phyloP scores from a whole-genome alignment of 2,113 vertebrate genomes.

The Aix galericulata region DNA sequence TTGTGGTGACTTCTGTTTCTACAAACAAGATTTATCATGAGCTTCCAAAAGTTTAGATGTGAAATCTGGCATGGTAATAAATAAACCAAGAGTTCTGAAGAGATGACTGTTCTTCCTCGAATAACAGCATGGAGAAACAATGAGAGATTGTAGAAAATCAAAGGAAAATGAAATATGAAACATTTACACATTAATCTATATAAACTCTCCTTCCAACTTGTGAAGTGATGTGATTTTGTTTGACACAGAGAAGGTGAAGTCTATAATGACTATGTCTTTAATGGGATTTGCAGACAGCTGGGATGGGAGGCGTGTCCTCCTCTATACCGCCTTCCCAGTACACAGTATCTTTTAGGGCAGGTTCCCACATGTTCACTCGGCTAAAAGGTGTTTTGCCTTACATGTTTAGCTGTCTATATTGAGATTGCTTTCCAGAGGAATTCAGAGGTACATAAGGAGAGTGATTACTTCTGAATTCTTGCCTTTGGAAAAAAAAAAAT shows the following conservation, averaged over 20 bases:
- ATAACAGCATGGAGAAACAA: neutral
- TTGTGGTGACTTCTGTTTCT: neutral
- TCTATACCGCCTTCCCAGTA: neutral
- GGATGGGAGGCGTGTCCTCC: conserved; percentile 38
- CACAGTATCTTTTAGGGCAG: conserved; percentile 1
- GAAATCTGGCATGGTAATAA: neutral
- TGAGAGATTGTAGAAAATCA: neutral
- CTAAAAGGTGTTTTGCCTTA: neutral
- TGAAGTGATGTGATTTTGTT: neutral
- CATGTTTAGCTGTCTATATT: conserved; percentile 1
- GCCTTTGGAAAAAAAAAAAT: neutral
- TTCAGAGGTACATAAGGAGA: neutral
- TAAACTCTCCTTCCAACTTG: neutral
- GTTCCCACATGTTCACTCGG: conserved; percentile 3
- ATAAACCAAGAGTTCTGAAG: neutral
- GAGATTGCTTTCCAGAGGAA: neutral
- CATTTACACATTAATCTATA: neutral
- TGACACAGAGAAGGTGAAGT: neutral
- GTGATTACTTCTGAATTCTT: neutral
- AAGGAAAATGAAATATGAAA: neutral
- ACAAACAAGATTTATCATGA: neutral
- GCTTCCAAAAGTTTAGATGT: neutral
- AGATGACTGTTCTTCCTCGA: neutral
- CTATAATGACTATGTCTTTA: conserved; percentile 24
- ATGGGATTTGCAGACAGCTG: conserved; percentile 31